Base-by-base conservation (phyloP, 2,113 vertebrate species). In the Oncorhynchus gorbuscha region DNA sequence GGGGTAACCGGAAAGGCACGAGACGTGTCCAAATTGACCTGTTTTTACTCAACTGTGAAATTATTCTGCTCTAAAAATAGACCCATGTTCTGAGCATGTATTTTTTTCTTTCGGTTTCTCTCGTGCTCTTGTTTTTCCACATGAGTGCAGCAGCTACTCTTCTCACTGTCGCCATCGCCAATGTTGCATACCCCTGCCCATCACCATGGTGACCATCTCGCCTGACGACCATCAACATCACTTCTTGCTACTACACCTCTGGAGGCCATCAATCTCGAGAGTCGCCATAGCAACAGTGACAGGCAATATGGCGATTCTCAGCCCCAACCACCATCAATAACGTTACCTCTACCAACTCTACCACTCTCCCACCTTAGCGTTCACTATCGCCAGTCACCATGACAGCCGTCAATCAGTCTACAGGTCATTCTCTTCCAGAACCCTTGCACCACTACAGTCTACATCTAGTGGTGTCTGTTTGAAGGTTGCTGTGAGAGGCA, bases 21-120 rank as follows among this genome's bases (percentile, higher is more conserved):
- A 66, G 30, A 39, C 66, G 2, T 5, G 51, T 70, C 45, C 69
- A 65, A 66, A 45, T 45, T 45, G 39, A 45, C 39, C 39, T 39
- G 51, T 78, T 79, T 79, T 66, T 64, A 82, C 70, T 64, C 61
- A 81, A 78, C 81, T 74, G 77, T 79, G 75, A 82, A 80, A 81
- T 79, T 71, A 70, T 67, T 67, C 48, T 55, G 35, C 59, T 55
- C 74, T 79, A 79, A 78, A 85, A 77, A 77, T 72, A 76, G 55
- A 45, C 77, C 18, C 16, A 73, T 18, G 39, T 70, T 48, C 22
- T 51, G 26, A 5, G 35, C 8, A 16, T 55, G 49, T 55, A 3
- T 5, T 55, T 55, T 55, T 18, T 11, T 11, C 2, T 45, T 39
- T 39, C 8, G 8, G 8, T 51, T 6, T 30, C 18, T 24, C 12